These are phyloP conservation scores for Muricea muricata DNA, from an alignment of 92 coral and sea anemone genomes.

Conservation along the genomic window DNA sequence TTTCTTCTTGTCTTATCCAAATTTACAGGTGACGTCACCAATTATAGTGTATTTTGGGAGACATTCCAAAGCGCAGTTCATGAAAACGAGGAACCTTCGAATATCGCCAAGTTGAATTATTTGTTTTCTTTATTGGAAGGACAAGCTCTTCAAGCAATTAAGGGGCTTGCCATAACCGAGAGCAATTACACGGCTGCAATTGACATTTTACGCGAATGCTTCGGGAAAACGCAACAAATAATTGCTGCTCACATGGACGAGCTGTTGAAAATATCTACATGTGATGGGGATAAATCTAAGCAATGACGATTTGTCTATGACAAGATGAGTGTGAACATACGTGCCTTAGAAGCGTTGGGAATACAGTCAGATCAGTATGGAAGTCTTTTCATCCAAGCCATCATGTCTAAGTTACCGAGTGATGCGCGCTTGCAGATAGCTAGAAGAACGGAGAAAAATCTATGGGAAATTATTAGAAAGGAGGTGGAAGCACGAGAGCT, in stretches of 20 bases:
- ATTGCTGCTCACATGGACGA: constrained; percentile 23
- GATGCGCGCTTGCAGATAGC: constrained; percentile 10
- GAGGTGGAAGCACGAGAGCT: constrained; percentile 31
- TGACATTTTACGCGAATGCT: constrained; percentile 17
- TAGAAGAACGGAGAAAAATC: neutral
- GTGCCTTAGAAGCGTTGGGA: neutral
- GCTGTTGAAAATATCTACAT: constrained; percentile 11
- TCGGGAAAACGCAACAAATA: constrained; percentile 25
- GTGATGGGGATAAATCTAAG: neutral
- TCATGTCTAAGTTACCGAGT: constrained; percentile 30
- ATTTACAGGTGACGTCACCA: constrained; percentile 18
- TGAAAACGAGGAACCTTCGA: neutral
- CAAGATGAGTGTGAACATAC: constrained; percentile 14
- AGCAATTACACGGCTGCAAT: constrained; percentile 14
- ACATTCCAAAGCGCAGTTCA: constrained; percentile 28
- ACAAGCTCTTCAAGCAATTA: neutral
- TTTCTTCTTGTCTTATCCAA: constrained; percentile 6
- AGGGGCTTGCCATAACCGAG: constrained; percentile 19
- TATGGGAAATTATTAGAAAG: neutral
- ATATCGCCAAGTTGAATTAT: constrained; percentile 48
- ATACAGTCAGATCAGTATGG: constrained; percentile 17
- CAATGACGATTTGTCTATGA: constrained; percentile 15
- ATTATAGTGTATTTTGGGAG: constrained; percentile 14
- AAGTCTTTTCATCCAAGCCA: constrained; percentile 12
- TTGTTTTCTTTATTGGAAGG: constrained; percentile 22